phyloP scores from a whole-genome alignment of 2,888 invertebrate genomes.

The Lasioglossum leucozonium region DNA sequence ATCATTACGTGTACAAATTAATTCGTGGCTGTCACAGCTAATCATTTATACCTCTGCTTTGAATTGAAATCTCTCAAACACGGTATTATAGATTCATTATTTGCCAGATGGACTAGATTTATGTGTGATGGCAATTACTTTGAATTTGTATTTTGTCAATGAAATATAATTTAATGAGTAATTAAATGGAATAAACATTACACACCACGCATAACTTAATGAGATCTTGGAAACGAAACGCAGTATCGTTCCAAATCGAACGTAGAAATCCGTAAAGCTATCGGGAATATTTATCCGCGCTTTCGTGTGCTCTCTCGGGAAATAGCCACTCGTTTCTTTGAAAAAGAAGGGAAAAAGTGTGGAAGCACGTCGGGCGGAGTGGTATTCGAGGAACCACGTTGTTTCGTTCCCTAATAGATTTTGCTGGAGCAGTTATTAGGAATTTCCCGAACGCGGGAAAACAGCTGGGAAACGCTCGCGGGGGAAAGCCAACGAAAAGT shows the following conservation, averaged over 20 bases:
- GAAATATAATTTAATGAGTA: neutral
- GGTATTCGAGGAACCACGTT: neutral
- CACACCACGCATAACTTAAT: neutral
- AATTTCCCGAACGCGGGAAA: slow-evolving; percentile 1
- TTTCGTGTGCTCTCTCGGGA: neutral
- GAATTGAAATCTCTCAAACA: too few species aligned
- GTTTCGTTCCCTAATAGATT: neutral
- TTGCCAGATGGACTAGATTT: too few species aligned
- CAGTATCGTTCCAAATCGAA: too few species aligned
- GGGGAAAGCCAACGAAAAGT: neutral
- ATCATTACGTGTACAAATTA: too few species aligned
- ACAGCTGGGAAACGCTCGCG: slow-evolving; percentile 7
- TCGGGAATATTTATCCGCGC: neutral
- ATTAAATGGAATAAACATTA: neutral
- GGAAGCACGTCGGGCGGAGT: neutral
- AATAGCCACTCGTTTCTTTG: neutral
- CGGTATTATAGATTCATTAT: too few species aligned
- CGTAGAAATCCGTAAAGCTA: neutral
- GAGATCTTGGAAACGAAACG: neutral
- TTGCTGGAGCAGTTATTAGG: neutral
- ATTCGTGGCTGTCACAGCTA: too few species aligned
- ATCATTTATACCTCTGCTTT: too few species aligned
- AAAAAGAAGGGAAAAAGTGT: neutral
- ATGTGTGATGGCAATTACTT: too few species aligned
- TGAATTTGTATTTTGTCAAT: too few species aligned